phyloP scores from a whole-genome alignment of 2,797 vertebrate genomes.

The Pseudomugil tenellus region DNA sequence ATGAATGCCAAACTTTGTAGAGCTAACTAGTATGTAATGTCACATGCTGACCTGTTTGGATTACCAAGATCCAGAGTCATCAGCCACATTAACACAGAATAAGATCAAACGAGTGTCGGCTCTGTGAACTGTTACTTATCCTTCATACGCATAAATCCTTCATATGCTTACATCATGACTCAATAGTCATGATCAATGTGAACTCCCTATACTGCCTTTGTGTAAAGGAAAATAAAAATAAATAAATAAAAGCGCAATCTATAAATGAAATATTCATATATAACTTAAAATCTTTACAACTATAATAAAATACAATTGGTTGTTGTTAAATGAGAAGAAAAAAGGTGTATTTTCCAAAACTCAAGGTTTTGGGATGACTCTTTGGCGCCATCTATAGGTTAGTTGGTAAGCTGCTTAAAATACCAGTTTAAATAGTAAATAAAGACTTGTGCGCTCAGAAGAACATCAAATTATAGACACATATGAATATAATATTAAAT shows the following conservation, averaged over 20 bases:
- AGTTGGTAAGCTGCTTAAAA: not conserved
- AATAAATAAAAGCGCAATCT: not conserved
- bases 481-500: not conserved
- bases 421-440: not conserved
- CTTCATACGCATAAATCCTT: too few relatives aligned
- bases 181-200: not conserved
- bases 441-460: not conserved
- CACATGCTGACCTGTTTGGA: slow-evolving; percentile 53
- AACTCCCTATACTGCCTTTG: not conserved
- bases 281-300: not conserved
- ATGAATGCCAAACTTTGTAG: slow-evolving; percentile 30
- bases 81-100: slow-evolving; percentile 1
- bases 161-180: too few relatives aligned
- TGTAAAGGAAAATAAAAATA: too few relatives aligned
- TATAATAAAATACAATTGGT: too few relatives aligned
- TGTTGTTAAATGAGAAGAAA: too few relatives aligned
- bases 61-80: slow-evolving; percentile 46
- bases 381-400: slow-evolving; percentile 54
- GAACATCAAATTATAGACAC: rapidly evolving
- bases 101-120: slow-evolving; percentile 29
- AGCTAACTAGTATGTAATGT: slow-evolving; percentile 3
- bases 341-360: too few relatives aligned
- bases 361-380: not conserved
- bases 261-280: not conserved
- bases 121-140: not conserved